A percentile compares a stretch with the other conserved stretches of the same genome.
Evolutionary conservation across 2,888 invertebrate species (phyloP).

Genomic region (Synanthedon tipuliformis): DNA sequence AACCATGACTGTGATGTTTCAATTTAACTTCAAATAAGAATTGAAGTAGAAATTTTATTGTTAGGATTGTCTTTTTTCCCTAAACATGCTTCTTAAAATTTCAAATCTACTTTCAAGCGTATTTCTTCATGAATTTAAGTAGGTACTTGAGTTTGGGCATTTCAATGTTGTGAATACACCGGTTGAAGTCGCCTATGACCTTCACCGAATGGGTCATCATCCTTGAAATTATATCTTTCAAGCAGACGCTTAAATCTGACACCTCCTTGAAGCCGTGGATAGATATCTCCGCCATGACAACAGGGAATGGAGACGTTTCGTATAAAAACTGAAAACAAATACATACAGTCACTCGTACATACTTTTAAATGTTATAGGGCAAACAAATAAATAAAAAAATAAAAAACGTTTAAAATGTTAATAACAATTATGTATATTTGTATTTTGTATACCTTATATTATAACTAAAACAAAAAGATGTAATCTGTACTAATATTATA

Average conservation of each 20-base stretch:
- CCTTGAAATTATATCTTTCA: conserved; percentile 59
- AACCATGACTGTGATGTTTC: neutral
- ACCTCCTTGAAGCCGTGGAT: conserved; percentile 65
- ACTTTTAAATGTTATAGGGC: too few relatives aligned
- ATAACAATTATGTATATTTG: too few relatives aligned
- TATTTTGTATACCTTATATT: too few relatives aligned
- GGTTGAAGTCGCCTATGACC: conserved; percentile 61
- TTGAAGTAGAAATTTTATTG: neutral
- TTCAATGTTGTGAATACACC: conserved; percentile 62
- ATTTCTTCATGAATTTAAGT: conserved; percentile 64
- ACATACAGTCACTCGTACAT: too few relatives aligned
- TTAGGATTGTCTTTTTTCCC: neutral
- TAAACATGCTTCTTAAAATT: neutral
- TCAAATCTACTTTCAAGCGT: conserved; percentile 28
- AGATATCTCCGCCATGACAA: conserved; percentile 62
- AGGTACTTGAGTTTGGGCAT: conserved; percentile 63
- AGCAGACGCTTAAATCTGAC: conserved; percentile 57
- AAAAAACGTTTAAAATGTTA: too few relatives aligned
- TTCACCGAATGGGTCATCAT: conserved; percentile 67
- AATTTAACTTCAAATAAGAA: neutral
- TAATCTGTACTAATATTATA: too few relatives aligned
- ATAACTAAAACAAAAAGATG: too few relatives aligned
- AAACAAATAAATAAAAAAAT: too few relatives aligned
- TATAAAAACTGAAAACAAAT: conserved; percentile 51
- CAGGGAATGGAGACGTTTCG: conserved; percentile 61